Evolutionary conservation across 2,888 invertebrate genomes (phyloP), one percentile per base, ranked within the genome.

Genomic region (Noctua janthina): DNA sequence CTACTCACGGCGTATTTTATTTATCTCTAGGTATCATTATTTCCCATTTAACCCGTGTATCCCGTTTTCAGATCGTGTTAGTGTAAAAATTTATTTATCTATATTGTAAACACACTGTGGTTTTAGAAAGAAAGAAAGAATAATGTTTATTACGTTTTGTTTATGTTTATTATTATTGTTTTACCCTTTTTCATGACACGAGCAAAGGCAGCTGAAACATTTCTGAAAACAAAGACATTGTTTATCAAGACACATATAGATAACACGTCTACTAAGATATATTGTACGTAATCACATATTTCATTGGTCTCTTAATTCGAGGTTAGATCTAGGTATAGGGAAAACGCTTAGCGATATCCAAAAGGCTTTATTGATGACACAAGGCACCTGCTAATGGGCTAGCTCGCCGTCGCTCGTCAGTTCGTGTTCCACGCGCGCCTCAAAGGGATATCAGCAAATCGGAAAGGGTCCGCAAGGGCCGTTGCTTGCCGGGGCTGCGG

Each of bases 341-440:
- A 69, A 82, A 81, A 82, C 54, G 39, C 17, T 62, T 49, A 39
- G 29, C 17, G 15, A 46, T 39, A 69, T 46, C 11, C 39, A 46
- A 39, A 81, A 15, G n/a, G 8, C 6, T 54, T 13, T 67, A 4
- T 29, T 59, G 2, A 29, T 54, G 39, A 51, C 11, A 20, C 5
- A 35, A 29, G 29, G 23, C 39, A 5, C 5, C 39, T 39, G 39
- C 39, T 39, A 39, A 39, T 39, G 6, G 39, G 39, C 39, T 39
- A 39, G 39, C 39, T 39, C 0, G 39, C 6, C 39, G 39, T 39
- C n/a, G n/a, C n/a, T n/a, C n/a, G n/a, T n/a, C n/a, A n/a, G 43
- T 43, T 43, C 43, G 43, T 43, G 7, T 43, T 7, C 7, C 7
- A 43, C 43, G 0, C 43, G 43, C 43, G 43, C 43, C 43, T 43